Percentiles rank a stretch among this genome's conserved stretches.
Conservation (phyloP, 2,797 vertebrate species). For the Fringilla coelebs region DNA sequence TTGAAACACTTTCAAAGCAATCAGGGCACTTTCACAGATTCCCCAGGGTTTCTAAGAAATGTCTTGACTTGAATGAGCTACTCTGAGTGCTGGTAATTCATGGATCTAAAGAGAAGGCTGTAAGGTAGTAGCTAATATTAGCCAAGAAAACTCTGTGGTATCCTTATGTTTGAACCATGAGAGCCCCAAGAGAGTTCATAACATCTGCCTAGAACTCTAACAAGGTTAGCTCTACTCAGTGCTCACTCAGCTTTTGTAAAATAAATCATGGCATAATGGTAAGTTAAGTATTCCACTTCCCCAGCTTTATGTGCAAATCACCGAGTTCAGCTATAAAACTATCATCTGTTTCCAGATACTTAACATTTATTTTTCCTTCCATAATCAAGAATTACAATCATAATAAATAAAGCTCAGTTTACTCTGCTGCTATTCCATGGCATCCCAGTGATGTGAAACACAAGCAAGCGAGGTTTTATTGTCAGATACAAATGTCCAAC, state of each 20-base stretch:
- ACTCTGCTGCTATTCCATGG: not conserved
- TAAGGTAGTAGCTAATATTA: not conserved
- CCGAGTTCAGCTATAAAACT: not conserved
- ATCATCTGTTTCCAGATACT: not conserved
- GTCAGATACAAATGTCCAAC: not conserved
- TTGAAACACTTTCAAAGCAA: not conserved
- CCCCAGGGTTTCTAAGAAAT: not conserved
- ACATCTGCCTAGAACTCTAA: not conserved
- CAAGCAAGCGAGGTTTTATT: slow-evolving; percentile 22
- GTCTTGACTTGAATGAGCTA: not conserved
- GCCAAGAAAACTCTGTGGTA: not conserved
- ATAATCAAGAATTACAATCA: not conserved
- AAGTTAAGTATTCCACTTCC: not conserved
- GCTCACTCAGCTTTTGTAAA: not conserved
- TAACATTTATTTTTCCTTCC: not conserved
- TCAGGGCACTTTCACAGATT: not conserved
- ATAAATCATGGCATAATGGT: not conserved
- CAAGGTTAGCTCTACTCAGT: not conserved
- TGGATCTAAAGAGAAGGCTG: not conserved
- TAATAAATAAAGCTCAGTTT: not conserved
- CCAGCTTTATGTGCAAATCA: not conserved
- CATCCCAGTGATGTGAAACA: not conserved
- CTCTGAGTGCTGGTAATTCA: not conserved
- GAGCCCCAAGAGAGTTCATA: not conserved
- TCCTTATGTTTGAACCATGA: not conserved